Conservation (phyloP, 2,797 vertebrate genomes). For the Hemitrygon akajei region DNA sequence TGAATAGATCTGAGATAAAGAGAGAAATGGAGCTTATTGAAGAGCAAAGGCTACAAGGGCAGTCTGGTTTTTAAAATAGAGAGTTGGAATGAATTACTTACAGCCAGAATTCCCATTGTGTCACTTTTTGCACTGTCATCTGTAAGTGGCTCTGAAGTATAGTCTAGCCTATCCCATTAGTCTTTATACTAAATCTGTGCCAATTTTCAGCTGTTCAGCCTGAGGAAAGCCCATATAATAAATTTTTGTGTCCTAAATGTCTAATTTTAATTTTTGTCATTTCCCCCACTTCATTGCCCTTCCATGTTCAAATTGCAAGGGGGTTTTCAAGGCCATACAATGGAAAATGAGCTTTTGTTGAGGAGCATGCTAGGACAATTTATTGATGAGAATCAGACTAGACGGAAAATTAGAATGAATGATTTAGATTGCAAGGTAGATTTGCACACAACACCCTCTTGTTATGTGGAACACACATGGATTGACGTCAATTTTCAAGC, state of each 20-base stretch:
- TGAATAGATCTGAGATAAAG: neutral
- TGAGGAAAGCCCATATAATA: neutral
- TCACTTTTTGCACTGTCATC: neutral
- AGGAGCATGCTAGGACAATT: too few relatives aligned
- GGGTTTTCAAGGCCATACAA: too few relatives aligned
- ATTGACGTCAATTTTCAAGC: too few relatives aligned
- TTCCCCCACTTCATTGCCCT: neutral
- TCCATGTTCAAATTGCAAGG: neutral
- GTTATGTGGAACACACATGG: too few relatives aligned
- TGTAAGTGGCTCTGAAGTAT: slow-evolving; percentile 16
- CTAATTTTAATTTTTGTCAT: neutral
- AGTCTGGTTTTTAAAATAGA: slow-evolving; percentile 3
- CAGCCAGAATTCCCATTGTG: neutral
- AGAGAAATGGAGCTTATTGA: neutral
- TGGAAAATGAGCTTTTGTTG: too few relatives aligned
- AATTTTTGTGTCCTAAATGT: neutral
- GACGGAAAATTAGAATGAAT: too few relatives aligned
- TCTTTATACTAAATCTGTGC: neutral
- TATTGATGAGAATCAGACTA: too few relatives aligned
- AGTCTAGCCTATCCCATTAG: neutral
- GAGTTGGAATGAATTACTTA: neutral
- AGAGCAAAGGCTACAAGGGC: neutral
- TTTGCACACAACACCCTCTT: too few relatives aligned
- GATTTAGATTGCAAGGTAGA: too few relatives aligned
- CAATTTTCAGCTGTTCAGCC: neutral